Percentiles rank a stretch among this genome's conserved stretches.
These are phyloP conservation scores for Neolamprologus devosi DNA, from an alignment of 2,113 vertebrate genomes.

Conservation along the genomic window DNA sequence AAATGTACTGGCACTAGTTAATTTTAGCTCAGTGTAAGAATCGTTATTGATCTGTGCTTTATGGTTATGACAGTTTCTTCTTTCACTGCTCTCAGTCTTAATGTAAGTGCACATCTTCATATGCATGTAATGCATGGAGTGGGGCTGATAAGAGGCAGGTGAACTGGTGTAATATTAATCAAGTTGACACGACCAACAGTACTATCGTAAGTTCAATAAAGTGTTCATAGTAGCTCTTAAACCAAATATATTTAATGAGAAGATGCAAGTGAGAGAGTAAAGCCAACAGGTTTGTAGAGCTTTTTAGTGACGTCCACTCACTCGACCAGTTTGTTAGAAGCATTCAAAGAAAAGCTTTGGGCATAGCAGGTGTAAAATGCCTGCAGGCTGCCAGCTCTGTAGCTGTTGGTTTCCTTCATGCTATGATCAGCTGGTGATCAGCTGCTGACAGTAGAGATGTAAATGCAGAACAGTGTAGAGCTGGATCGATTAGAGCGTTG, in stretches of 20 bases:
- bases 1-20: background rate
- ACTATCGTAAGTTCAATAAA: accelerated
- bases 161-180: background rate
- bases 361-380: background rate
- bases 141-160: background rate
- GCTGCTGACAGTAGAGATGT: background rate
- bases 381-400: accelerated
- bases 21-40: background rate
- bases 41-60: background rate
- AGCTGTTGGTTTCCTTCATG: background rate
- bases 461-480: accelerated
- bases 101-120: background rate
- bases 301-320: background rate
- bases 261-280: background rate
- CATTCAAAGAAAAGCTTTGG: background rate
- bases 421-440: background rate
- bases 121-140: background rate
- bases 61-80: background rate
- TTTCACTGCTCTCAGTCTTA: background rate
- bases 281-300: background rate
- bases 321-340: background rate
- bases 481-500: accelerated
- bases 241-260: background rate
- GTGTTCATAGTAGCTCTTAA: accelerated
- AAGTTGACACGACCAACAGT: background rate